A percentile compares a stretch with the other conserved stretches of the same genome.
phyloP scores from a whole-genome alignment of 2,113 vertebrate species.

The Tetrax tetrax region DNA sequence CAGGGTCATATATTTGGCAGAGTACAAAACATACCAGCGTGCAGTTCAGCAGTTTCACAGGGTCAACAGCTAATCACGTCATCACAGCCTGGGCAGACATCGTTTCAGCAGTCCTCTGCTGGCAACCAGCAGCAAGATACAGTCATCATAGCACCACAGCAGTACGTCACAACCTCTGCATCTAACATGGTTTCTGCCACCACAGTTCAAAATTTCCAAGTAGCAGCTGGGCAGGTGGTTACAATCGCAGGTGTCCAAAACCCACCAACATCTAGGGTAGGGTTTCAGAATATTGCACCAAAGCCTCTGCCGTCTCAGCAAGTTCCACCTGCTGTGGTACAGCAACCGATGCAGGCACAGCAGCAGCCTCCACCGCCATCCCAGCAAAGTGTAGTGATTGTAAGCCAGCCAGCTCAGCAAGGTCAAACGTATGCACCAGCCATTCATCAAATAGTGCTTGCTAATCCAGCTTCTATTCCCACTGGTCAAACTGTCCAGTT shows the following conservation, averaged over 20 bases:
- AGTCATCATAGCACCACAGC: conserved; percentile 84
- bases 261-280: conserved; percentile 87
- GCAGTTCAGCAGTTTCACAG: conserved; percentile 84
- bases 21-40: conserved; percentile 89
- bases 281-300: conserved; percentile 97
- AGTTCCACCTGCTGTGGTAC: conserved; percentile 75
- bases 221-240: conserved; percentile 84
- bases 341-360: conserved; percentile 77
- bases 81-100: conserved; percentile 74
- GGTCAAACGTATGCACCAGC: conserved; percentile 89
- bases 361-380: conserved; percentile 77
- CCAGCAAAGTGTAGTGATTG: conserved; percentile 93
- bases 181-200: conserved; percentile 83
- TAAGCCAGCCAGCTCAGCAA: conserved; percentile 90
- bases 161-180: conserved; percentile 80
- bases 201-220: conserved; percentile 88
- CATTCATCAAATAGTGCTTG: conserved; percentile 97
- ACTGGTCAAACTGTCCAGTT: conserved; percentile 88
- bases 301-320: conserved; percentile 90
- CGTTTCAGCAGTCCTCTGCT: conserved; percentile 79
- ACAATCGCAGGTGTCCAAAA: conserved; percentile 85
- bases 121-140: conserved; percentile 85
- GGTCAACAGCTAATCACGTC: conserved; percentile 83
- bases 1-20: conserved; percentile 93
- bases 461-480: conserved; percentile 89